phyloP scores from a whole-genome alignment of 2,113 vertebrate species.

The Merops nubicus region DNA sequence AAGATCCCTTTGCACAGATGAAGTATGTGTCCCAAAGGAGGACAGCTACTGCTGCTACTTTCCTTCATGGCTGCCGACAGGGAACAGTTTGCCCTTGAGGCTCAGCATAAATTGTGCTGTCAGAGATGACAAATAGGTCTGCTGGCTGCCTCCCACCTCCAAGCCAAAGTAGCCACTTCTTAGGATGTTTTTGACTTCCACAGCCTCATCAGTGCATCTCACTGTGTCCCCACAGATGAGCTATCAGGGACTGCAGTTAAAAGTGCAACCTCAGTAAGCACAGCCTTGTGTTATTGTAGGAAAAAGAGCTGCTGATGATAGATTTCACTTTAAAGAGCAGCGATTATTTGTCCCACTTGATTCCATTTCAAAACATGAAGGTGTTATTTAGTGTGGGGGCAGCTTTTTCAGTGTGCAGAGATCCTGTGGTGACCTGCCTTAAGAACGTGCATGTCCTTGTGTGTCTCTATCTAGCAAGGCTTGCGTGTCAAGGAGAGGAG shows the following conservation, averaged over 20 bases:
- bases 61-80: background rate
- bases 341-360: background rate
- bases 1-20: background rate
- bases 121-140: background rate
- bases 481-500: background rate
- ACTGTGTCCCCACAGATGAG: background rate
- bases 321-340: background rate
- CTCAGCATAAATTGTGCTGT: background rate
- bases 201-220: background rate
- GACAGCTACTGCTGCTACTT: background rate
- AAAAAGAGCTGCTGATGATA: background rate
- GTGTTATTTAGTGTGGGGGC: background rate
- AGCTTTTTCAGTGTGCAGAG: background rate
- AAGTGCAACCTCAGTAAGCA: background rate
- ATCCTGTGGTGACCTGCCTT: background rate
- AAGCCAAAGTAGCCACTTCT: background rate
- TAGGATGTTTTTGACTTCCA: background rate
- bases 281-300: background rate
- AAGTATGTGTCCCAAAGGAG: background rate
- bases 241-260: background rate
- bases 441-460: fast-evolving
- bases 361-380: background rate
- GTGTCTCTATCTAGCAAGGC: background rate
- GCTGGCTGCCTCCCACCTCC: background rate
- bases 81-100: background rate